Conservation (phyloP, 2,888 invertebrate species). For the Melinaea menophilus region DNA sequence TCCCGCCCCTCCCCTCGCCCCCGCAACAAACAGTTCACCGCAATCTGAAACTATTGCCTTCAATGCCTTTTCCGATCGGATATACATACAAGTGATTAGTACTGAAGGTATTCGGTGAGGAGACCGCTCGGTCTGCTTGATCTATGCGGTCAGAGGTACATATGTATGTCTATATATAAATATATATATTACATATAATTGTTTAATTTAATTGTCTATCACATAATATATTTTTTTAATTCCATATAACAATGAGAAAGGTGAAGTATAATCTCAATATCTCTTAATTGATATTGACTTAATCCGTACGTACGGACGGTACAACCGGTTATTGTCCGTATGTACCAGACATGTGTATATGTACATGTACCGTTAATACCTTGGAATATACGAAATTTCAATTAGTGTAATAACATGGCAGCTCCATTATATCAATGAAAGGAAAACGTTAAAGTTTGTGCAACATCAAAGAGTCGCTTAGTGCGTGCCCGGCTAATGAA, state of each 20-base stretch:
- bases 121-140: conserved; percentile 36
- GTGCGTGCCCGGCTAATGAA: conserved; percentile 57
- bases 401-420: conserved; percentile 73
- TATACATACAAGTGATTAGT: conserved; percentile 70
- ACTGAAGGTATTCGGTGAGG: conserved; percentile 62
- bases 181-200: conserved; percentile 6
- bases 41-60: conserved; percentile 74
- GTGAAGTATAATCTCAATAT: conserved; percentile 18
- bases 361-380: conserved; percentile 36
- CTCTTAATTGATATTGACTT: conserved; percentile 26
- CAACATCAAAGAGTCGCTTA: conserved; percentile 70
- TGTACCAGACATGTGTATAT: conserved; percentile 4
- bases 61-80: conserved; percentile 72
- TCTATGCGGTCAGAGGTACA: conserved; percentile 10
- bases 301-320: conserved; percentile 27
- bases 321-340: conserved; percentile 39
- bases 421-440: conserved; percentile 74
- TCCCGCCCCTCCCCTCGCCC: conserved; percentile 36
- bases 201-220: neutral
- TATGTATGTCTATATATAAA: neutral
- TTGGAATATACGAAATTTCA: conserved; percentile 65
- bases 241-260: too few relatives aligned
- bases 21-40: conserved; percentile 71
- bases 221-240: too few relatives aligned
- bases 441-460: conserved; percentile 70